Evolutionary conservation across 2,888 invertebrate species (phyloP), one percentile per base, ranked within the genome.

Genomic region (Morinoia aosen): DNA sequence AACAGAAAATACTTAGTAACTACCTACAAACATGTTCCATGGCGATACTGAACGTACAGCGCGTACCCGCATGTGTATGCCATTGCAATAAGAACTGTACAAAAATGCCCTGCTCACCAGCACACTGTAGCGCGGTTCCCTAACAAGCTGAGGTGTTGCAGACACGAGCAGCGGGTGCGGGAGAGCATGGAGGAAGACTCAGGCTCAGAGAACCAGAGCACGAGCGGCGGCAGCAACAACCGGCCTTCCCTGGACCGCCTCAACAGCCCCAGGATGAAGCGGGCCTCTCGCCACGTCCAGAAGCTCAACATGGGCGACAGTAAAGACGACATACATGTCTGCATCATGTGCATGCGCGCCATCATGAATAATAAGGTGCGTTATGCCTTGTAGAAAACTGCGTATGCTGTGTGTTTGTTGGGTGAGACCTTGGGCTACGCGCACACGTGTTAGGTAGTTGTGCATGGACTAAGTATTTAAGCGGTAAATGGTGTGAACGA

Each of bases 311-410:
- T 99, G 99, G 99, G 99, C 95, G 99, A 99, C 97, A 98, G 99
- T 96, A 99, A 99, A 96, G 99, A 99, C 97, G 99, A 99, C 97
- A 99, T 99, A 97, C 99, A 99, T 97, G 99, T 99, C 96, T 99
- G 99, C 98, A 99, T 99, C 97, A 99, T 99, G 98, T 99, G 99
- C 97, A 98, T 99, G 98, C 98, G 99, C 96, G 99, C 99, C 97
- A 99, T 99, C 97, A 99, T 99, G 99, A 99, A 99, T 97, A 99
- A 99, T 97, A 99, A 99, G 98, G 98, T 98, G 96, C 96, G 96
- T 40, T 25, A 3, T 76, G 76, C 33, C 25, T 61, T 8, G 3
- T 5, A 48, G 48, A 48, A 48, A 48, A 48, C 19, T 25, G 19
- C n/a, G n/a, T 25, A 25, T n/a, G 16, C 48, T 7, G 16, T 40